Conservation (phyloP, 1,140 invertebrate genomes). For the Sinonovacula constricta region DNA sequence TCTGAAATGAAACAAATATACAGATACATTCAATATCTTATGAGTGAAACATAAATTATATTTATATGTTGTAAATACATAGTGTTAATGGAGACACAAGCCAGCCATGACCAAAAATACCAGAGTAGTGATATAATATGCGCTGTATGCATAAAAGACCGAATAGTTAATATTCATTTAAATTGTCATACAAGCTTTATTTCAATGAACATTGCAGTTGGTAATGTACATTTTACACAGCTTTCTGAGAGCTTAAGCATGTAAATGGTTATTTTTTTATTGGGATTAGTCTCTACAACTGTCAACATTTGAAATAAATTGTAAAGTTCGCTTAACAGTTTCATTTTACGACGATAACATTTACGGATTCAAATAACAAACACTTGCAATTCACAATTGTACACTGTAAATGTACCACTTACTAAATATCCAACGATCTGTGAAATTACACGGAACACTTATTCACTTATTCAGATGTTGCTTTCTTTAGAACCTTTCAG, state of each 20-base stretch:
- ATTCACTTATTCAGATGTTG: too few relatives aligned
- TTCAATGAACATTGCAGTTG: not conserved
- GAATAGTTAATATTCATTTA: not conserved
- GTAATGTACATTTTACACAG: too few relatives aligned
- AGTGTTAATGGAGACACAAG: not conserved
- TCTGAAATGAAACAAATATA: slow-evolving; percentile 24
- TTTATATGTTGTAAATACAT: not conserved
- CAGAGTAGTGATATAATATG: too few relatives aligned
- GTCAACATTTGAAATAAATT: not conserved
- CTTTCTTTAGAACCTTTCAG: too few relatives aligned
- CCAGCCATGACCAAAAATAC: too few relatives aligned
- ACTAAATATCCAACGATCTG: too few relatives aligned
- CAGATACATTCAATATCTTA: not conserved
- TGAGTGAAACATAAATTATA: not conserved
- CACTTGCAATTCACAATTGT: too few relatives aligned
- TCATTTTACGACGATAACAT: not conserved
- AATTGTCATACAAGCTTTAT: not conserved
- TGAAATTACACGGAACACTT: too few relatives aligned
- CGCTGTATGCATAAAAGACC: not conserved
- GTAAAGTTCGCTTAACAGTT: not conserved
- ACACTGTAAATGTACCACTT: too few relatives aligned
- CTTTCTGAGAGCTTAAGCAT: too few relatives aligned
- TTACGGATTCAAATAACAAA: not conserved
- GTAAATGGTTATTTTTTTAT: not conserved
- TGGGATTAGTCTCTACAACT: not conserved